phyloP scores from a whole-genome alignment of 2,113 vertebrate genomes.

The Gulo gulo region DNA sequence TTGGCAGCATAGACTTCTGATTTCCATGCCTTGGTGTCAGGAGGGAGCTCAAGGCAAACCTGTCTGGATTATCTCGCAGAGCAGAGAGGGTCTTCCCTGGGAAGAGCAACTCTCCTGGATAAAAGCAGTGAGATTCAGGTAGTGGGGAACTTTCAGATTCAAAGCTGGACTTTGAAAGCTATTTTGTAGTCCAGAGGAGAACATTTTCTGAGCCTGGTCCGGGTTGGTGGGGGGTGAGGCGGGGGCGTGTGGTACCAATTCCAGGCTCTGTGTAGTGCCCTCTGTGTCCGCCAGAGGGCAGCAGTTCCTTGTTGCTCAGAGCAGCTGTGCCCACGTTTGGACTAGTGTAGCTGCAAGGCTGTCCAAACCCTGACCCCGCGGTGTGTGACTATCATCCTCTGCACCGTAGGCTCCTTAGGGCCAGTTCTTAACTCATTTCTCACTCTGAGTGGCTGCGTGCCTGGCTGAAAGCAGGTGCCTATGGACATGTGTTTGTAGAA shows the following conservation, averaged over 20 bases:
- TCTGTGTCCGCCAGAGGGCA: background rate
- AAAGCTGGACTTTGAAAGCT: background rate
- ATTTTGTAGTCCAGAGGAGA: background rate
- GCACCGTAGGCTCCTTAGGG: too few species aligned
- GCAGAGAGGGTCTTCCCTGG: background rate
- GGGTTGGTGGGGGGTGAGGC: too few species aligned
- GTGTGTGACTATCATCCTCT: background rate
- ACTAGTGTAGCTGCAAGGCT: background rate
- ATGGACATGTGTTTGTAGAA: background rate
- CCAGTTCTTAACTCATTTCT: background rate
- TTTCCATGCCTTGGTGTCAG: background rate
- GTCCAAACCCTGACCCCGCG: background rate
- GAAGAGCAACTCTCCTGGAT: background rate
- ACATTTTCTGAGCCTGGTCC: background rate
- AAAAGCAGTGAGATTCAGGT: background rate
- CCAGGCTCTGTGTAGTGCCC: background rate
- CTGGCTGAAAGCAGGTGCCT: background rate
- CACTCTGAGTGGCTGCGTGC: background rate
- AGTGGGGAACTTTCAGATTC: background rate
- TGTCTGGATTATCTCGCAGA: background rate
- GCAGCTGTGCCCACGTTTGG: rapidly evolving
- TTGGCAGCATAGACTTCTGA: too few species aligned
- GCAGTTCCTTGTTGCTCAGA: background rate
- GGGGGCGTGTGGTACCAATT: rapidly evolving
- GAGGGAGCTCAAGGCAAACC: background rate